Evolutionary conservation across 2,113 vertebrate species (phyloP), one percentile per base, ranked within the genome.

Genomic region (Geothlypis trichas): DNA sequence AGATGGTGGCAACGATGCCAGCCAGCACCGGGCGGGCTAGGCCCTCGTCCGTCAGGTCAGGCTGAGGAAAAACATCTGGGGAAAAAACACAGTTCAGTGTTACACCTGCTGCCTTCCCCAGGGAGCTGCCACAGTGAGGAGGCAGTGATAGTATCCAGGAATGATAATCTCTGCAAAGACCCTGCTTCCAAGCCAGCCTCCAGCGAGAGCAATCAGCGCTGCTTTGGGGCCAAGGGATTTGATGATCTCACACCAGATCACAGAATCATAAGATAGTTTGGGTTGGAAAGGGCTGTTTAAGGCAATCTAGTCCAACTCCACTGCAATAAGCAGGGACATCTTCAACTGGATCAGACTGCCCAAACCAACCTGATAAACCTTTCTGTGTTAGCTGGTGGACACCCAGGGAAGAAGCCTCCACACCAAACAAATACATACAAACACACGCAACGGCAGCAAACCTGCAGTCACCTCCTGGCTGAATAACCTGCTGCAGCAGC

Each of bases 1-100:
- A 99, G 96, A 99, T 99, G 93, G 99, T 99, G 73, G 99, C 99
- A 85, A 99, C 99, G 6, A 99, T 99, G 51, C 99, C 99, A 46
- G 99, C 99, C 97, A 99, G 98, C 96, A 99, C 99, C 0, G 99
- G 99, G 87, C 99, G 98, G 11, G 99, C 99, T 96, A 99, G 98
- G 79, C 99, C 99, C 22, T 99, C 99, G 0, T 99, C 99, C 3
- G 98, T 98, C 98, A 99, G 96, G 97, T 99, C 99, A 51, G 99
- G 98, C 93, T 97, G 99, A 68, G 99, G 99, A 98, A 99, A 99
- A 96, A 99, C 98, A 92, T 99, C 99, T 99, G 98, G 85, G 61
- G 83, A 42, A 30, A 76, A 75, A 51, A 17, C 24, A 20, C 6
- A 3, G 9, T 7, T 3, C 22, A 37, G 35, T 8, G 49, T 80